Evolutionary conservation across 2,888 invertebrate species (phyloP).

Genomic region (Acleris laterana): DNA sequence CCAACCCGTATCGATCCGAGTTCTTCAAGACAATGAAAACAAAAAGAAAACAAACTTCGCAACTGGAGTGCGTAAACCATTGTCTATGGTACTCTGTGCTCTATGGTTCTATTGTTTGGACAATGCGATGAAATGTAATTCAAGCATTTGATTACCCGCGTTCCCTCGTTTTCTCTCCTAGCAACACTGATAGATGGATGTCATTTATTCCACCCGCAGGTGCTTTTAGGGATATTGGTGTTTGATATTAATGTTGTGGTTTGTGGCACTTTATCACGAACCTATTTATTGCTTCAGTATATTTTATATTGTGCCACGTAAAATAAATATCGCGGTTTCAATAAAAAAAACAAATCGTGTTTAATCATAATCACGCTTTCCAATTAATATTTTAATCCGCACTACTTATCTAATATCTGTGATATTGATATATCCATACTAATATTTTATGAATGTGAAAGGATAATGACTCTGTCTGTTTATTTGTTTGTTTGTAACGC

Average conservation of each 20-base stretch:
- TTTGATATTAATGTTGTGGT: slow-evolving; percentile 5
- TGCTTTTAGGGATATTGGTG: slow-evolving; percentile 11
- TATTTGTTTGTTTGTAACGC: too few relatives aligned
- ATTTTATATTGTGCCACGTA: not conserved
- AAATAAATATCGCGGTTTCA: not conserved
- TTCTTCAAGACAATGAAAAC: slow-evolving; percentile 26
- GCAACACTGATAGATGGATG: slow-evolving; percentile 19
- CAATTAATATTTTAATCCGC: too few relatives aligned
- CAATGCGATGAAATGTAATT: slow-evolving; percentile 32
- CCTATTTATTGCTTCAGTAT: too few relatives aligned
- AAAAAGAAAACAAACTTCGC: slow-evolving; percentile 24
- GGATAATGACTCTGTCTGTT: too few relatives aligned
- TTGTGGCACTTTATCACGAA: not conserved
- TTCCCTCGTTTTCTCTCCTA: slow-evolving; percentile 19
- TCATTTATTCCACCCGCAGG: slow-evolving; percentile 14
- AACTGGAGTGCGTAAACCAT: slow-evolving; percentile 32
- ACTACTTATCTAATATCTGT: too few relatives aligned
- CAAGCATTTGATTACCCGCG: slow-evolving; percentile 32
- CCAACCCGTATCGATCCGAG: slow-evolving; percentile 8
- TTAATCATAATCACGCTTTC: too few relatives aligned
- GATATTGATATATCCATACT: too few relatives aligned
- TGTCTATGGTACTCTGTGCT: slow-evolving; percentile 22
- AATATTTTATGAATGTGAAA: too few relatives aligned
- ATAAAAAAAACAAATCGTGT: too few relatives aligned
- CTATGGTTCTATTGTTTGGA: slow-evolving; percentile 27